Evolutionary conservation across 1,140 invertebrate species (phyloP), one percentile per base, ranked within the genome.

Genomic region (Pogonognathellus flavescens): DNA sequence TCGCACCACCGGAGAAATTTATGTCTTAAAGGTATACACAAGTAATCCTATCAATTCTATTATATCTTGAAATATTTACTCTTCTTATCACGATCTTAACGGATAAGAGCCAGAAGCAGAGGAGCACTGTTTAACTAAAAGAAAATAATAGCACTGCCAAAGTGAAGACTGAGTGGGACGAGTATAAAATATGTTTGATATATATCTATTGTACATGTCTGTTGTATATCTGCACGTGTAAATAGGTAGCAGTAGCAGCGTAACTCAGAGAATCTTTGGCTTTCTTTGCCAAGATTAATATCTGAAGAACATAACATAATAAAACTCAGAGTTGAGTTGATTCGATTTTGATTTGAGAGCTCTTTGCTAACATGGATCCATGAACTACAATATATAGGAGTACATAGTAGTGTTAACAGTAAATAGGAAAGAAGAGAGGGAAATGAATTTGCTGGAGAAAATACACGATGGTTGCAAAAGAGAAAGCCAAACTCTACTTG

Each of bases 21-120:
- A 95, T 90, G 96, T 98, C 10, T 91, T 97, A 4, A 97, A 97
- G 94, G 96, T 97, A 91, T 92, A 91, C 90, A 86, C 60, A 70
- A 82, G 81, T 53, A 50, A 66, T 66, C 62, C 62, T 66, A 66
- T 66, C 62, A 66, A 66, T 66, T 66, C 22, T 66, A 41, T 41
- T 41, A 66, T 66, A 66, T 66, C 62, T 66, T 66, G 62, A 66
- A 66, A 13, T 66, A 66, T 66, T 66, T 66, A 66, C 22, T 66
- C 62, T 20, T 25, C 22, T 66, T 66, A 66, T 66, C 62, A 25
- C 25, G 62, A 66, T 66, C 20, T 25, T 25, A 66, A 66, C 22
- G 62, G 25, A 66, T 20, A 66, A 66, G 62, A 25, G 22, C 62
- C 62, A 14, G 2, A 3, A 11, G 53, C 53, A 11, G 16, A 55